Conservation (phyloP, 2,888 invertebrate species). For the Autographa pulchrina region DNA sequence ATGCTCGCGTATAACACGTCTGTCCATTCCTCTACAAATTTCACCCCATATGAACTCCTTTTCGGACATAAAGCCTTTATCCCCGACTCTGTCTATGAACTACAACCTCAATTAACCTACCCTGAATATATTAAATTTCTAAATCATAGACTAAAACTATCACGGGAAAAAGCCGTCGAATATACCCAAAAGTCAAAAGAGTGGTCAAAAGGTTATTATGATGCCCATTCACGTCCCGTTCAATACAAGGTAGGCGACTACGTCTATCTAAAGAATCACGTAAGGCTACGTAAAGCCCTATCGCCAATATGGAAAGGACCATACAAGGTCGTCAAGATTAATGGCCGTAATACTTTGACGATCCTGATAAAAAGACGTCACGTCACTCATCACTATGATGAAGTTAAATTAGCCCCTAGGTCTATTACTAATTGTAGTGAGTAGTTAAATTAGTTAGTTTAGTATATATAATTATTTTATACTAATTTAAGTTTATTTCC, state of each 20-base stretch:
- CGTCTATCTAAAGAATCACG: constrained; percentile 50
- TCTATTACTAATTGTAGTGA: too few species aligned
- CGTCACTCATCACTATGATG: constrained; percentile 44
- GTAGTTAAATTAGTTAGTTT: too few species aligned
- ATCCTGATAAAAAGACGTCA: constrained; percentile 51
- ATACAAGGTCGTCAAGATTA: constrained; percentile 51
- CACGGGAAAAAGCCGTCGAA: constrained; percentile 52
- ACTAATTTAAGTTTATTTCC: neutral
- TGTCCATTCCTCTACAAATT: too few species aligned
- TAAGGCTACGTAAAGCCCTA: constrained; percentile 47
- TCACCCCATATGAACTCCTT: too few species aligned
- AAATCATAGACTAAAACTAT: constrained; percentile 51
- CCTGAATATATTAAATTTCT: constrained; percentile 38
- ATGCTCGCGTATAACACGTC: too few species aligned
- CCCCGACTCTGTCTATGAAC: too few species aligned
- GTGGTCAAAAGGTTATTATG: constrained; percentile 59
- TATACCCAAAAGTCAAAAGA: constrained; percentile 56
- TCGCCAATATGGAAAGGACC: constrained; percentile 61
- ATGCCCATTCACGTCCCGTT: constrained; percentile 22
- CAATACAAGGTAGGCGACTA: constrained; percentile 50
- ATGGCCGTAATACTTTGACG: constrained; percentile 44
- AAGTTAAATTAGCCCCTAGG: constrained; percentile 31
- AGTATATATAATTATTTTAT: too few species aligned
- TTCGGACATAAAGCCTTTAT: too few species aligned
- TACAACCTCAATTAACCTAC: neutral